These are phyloP conservation scores for Mythimna ferrago DNA, from an alignment of 2,888 invertebrate species.

Conservation along the genomic window DNA sequence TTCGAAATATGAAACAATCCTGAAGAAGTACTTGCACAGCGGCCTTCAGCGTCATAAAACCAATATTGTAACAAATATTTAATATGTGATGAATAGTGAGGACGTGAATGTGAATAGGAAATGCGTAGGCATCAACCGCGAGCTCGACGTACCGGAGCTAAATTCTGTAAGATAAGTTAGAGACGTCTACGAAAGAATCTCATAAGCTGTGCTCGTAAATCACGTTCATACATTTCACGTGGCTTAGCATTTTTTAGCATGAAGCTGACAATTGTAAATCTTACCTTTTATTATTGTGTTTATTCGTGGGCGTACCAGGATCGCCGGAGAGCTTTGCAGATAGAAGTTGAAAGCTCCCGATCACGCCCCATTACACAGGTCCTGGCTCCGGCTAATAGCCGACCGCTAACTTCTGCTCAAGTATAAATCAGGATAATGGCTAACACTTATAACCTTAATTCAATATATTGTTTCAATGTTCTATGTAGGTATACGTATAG, in stretches of 20 bases:
- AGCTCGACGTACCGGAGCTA: slow-evolving; percentile 29
- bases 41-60: slow-evolving; percentile 5
- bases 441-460: slow-evolving; percentile 65
- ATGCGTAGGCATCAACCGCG: slow-evolving; percentile 58
- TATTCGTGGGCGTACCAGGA: slow-evolving; percentile 38
- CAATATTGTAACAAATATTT: slow-evolving; percentile 35
- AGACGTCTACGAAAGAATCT: slow-evolving; percentile 61
- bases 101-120: slow-evolving; percentile 48
- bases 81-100: slow-evolving; percentile 29
- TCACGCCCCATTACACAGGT: slow-evolving; percentile 73
- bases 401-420: slow-evolving; percentile 69
- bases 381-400: slow-evolving; percentile 72
- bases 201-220: slow-evolving; percentile 64
- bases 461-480: slow-evolving; percentile 59
- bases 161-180: slow-evolving; percentile 61
- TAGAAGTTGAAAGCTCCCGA: slow-evolving; percentile 70
- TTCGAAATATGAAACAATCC: slow-evolving; percentile 15
- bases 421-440: slow-evolving; percentile 71
- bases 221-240: slow-evolving; percentile 52
- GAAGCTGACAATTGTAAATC: slow-evolving; percentile 50
- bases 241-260: slow-evolving; percentile 58
- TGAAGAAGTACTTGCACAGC: neutral
- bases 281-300: slow-evolving; percentile 54
- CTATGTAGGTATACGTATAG: slow-evolving; percentile 21
- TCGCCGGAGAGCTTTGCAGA: slow-evolving; percentile 49